These are phyloP conservation scores for Centruroides vittatus DNA, from an alignment of 1,140 invertebrate species.

Conservation along the genomic window DNA sequence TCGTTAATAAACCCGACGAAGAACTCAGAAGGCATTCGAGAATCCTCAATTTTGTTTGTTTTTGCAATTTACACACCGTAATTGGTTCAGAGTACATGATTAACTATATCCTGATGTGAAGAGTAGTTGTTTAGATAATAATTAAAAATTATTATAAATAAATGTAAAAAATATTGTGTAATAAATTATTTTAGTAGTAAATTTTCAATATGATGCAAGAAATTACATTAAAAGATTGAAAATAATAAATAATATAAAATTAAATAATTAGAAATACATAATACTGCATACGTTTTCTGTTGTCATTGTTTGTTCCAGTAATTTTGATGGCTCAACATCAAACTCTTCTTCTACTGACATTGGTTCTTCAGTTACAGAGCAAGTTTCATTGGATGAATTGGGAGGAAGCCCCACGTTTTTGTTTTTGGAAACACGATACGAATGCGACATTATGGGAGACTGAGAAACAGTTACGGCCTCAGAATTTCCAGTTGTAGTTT, in stretches of 20 bases:
- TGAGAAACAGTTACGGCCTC: neutral
- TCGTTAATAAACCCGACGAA: too few species aligned
- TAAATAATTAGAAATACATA: neutral
- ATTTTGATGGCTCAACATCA: constrained; percentile 14
- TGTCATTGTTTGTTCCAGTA: constrained; percentile 17
- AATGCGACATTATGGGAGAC: neutral
- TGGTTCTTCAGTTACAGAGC: neutral
- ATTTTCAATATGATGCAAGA: too few species aligned
- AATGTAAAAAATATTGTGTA: too few species aligned
- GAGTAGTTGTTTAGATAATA: too few species aligned
- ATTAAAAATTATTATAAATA: too few species aligned
- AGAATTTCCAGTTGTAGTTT: neutral
- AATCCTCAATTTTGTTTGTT: too few species aligned
- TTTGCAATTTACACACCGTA: too few species aligned
- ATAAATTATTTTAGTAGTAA: too few species aligned
- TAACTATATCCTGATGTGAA: too few species aligned
- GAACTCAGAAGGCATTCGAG: too few species aligned
- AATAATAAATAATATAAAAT: neutral
- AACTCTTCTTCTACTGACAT: constrained; percentile 1
- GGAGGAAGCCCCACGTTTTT: neutral
- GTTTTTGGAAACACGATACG: neutral
- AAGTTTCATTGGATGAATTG: neutral
- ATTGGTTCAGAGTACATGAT: too few species aligned
- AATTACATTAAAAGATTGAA: too few species aligned
- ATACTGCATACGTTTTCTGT: constrained; percentile 14